A percentile compares a stretch with the other conserved stretches of the same genome.
These are phyloP conservation scores for Thymallus thymallus DNA, from an alignment of 2,113 vertebrate species.

Conservation along the genomic window DNA sequence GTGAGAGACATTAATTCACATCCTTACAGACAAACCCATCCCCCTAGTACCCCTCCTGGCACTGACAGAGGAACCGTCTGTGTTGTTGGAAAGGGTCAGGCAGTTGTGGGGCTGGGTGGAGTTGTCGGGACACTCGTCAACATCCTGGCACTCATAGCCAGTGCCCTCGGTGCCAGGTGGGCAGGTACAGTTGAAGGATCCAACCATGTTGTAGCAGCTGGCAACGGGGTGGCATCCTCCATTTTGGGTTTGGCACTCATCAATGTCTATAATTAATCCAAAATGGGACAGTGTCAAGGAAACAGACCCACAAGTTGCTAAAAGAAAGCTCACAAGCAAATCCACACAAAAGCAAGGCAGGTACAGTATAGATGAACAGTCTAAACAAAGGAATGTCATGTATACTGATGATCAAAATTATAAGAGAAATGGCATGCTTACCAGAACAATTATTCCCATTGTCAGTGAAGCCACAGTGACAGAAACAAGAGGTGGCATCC, in stretches of 20 bases:
- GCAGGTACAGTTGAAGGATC: slow-evolving; percentile 74
- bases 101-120: slow-evolving; percentile 51
- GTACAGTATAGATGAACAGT: background rate
- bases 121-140: slow-evolving; percentile 73
- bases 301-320: slow-evolving; percentile 58
- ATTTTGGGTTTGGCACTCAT: slow-evolving; percentile 81
- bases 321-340: slow-evolving; percentile 52
- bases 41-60: slow-evolving; percentile 70
- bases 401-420: slow-evolving; percentile 1
- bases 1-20: slow-evolving; percentile 71
- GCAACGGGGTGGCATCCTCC: slow-evolving; percentile 77
- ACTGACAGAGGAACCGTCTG: slow-evolving; percentile 70
- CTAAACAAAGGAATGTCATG: background rate
- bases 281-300: slow-evolving; percentile 79
- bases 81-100: slow-evolving; percentile 70
- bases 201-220: slow-evolving; percentile 73
- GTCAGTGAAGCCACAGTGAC: slow-evolving; percentile 74
- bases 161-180: slow-evolving; percentile 68
- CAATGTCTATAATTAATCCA: slow-evolving; percentile 85
- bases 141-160: slow-evolving; percentile 75
- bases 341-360: slow-evolving; percentile 30
- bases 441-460: slow-evolving; percentile 78
- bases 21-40: slow-evolving; percentile 72
- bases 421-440: slow-evolving; percentile 43
- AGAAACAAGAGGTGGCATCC: slow-evolving; percentile 72